Evolutionary conservation across 2,888 invertebrate genomes (phyloP).

Genomic region (Lycocerus yunnanus): DNA sequence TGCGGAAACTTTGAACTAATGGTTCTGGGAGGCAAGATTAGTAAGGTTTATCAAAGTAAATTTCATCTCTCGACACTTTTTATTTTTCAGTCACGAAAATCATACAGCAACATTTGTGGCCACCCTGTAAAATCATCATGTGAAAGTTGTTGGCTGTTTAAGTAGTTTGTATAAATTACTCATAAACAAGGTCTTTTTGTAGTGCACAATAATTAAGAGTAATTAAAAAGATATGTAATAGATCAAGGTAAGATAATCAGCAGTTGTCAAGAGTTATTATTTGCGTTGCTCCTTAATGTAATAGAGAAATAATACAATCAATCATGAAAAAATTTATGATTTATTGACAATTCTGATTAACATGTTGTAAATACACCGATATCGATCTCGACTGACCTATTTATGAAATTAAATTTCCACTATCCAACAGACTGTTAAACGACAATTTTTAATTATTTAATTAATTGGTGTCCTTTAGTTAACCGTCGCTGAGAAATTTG

Average conservation of each 20-base stretch:
- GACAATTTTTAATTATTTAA: neutral
- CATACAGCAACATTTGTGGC: too few relatives aligned
- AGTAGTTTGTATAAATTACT: neutral
- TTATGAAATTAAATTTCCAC: slow-evolving; percentile 1
- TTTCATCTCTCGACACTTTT: too few relatives aligned
- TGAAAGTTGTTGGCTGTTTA: neutral
- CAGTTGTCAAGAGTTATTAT: slow-evolving; percentile 13
- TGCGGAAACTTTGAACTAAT: too few relatives aligned
- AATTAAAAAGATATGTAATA: slow-evolving; percentile 19
- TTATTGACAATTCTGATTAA: slow-evolving; percentile 6
- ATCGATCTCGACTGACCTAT: slow-evolving; percentile 7
- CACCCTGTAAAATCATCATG: neutral
- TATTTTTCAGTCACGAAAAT: too few relatives aligned
- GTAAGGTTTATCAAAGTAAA: too few relatives aligned
- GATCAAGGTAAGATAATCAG: slow-evolving; percentile 23
- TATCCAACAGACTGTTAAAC: neutral
- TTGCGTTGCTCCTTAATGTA: slow-evolving; percentile 7
- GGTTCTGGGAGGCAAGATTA: too few relatives aligned
- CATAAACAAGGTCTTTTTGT: neutral
- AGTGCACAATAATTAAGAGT: neutral
- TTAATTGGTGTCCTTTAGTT: neutral
- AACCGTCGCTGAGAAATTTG: neutral
- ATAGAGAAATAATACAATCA: slow-evolving; percentile 1
- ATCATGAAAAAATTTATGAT: slow-evolving; percentile 10
- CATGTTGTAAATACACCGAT: slow-evolving; percentile 5